These are phyloP conservation scores for Clistopyga incitator DNA, from an alignment of 2,888 invertebrate genomes.

Conservation along the genomic window DNA sequence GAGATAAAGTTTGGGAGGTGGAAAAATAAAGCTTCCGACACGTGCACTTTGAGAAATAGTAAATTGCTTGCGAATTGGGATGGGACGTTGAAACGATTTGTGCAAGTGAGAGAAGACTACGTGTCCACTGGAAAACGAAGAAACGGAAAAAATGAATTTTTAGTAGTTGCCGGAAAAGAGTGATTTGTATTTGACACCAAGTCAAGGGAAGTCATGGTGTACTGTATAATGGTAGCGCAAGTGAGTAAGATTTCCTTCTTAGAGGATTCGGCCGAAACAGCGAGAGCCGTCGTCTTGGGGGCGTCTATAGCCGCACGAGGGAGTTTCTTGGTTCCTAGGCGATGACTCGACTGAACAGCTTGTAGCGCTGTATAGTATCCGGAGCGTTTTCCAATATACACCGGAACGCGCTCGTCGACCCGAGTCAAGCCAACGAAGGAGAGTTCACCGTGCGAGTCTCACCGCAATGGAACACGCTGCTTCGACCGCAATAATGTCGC, in stretches of 20 bases:
- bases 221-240: not conserved
- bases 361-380: conserved; percentile 24
- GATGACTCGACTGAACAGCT: conserved; percentile 47
- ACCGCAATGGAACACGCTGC: conserved; percentile 59
- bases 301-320: too few relatives aligned
- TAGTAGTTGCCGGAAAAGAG: too few relatives aligned
- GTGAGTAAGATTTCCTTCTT: not conserved
- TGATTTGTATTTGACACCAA: too few relatives aligned
- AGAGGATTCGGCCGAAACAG: conserved; percentile 36
- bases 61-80: conserved; percentile 61
- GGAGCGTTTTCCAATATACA: conserved; percentile 67
- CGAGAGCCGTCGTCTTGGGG: conserved; percentile 47
- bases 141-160: not conserved
- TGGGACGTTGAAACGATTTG: conserved; percentile 5
- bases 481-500: conserved; percentile 62
- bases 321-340: conserved; percentile 48
- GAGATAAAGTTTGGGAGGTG: conserved; percentile 55
- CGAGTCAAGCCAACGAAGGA: conserved; percentile 39
- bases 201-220: too few relatives aligned
- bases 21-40: conserved; percentile 49
- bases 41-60: conserved; percentile 64
- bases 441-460: conserved; percentile 41
- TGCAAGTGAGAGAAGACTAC: not conserved
- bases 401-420: conserved; percentile 51
- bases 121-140: not conserved